Percentiles rank a stretch among this genome's conserved stretches.
These are phyloP conservation scores for Mormyrus hasselquistii DNA, from an alignment of 2,797 vertebrate species.

Conservation along the genomic window DNA sequence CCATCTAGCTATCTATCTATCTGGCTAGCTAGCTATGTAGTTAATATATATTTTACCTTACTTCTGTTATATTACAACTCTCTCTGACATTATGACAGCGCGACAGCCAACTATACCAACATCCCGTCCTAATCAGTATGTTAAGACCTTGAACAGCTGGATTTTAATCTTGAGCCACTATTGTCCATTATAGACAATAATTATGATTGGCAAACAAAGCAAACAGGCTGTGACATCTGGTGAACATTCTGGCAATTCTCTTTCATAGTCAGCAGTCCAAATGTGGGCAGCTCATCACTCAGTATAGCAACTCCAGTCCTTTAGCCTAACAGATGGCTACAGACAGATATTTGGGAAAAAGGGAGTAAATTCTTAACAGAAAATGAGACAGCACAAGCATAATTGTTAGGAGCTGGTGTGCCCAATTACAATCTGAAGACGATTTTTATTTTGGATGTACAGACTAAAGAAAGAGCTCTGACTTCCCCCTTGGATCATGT, in stretches of 20 bases:
- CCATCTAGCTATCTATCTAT: not conserved
- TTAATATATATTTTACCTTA: not conserved
- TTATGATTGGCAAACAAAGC: not conserved
- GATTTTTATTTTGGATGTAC: not conserved
- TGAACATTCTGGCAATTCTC: not conserved
- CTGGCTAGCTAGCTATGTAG: not conserved
- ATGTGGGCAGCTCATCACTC: not conserved
- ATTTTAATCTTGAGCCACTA: not conserved
- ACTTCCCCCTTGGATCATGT: not conserved
- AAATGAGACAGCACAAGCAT: not conserved
- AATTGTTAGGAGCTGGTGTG: not conserved
- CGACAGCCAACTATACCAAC: not conserved
- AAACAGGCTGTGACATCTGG: conserved; percentile 8
- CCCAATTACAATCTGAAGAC: not conserved
- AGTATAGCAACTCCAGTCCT: not conserved
- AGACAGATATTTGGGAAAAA: not conserved
- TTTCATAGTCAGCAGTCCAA: not conserved
- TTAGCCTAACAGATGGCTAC: conserved; percentile 3
- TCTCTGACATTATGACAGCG: not conserved
- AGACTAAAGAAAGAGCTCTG: not conserved
- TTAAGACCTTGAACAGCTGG: conserved; percentile 17
- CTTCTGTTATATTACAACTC: not conserved
- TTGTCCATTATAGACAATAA: not conserved
- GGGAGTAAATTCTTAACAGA: not conserved
- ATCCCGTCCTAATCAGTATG: not conserved